Percentiles rank a stretch among this genome's conserved stretches.
These are phyloP conservation scores for Babylonia areolata DNA, from an alignment of 1,140 invertebrate genomes.

Conservation along the genomic window DNA sequence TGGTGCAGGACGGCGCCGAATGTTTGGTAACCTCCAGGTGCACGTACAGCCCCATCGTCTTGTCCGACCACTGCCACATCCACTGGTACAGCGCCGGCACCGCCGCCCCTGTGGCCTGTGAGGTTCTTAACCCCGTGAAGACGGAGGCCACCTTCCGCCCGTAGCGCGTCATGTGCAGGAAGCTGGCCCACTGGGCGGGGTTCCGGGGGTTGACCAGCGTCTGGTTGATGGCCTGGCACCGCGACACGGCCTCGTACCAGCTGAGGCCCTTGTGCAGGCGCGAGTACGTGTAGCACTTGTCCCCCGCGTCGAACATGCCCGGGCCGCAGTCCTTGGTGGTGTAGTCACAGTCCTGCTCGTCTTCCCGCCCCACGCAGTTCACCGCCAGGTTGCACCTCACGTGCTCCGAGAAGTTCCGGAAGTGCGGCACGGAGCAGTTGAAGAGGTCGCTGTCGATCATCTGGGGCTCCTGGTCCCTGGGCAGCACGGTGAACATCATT, in stretches of 20 bases:
- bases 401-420: neutral
- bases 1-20: neutral
- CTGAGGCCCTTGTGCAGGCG: neutral
- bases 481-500: conserved; percentile 23
- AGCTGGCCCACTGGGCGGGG: neutral
- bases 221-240: neutral
- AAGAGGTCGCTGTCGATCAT: neutral
- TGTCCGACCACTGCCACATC: conserved; percentile 30
- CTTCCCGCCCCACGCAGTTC: conserved; percentile 1
- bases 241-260: neutral
- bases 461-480: neutral
- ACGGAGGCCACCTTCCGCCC: neutral
- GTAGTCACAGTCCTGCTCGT: conserved; percentile 23
- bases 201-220: neutral
- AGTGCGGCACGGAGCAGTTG: conserved; percentile 23
- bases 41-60: conserved; percentile 23
- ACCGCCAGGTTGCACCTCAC: conserved; percentile 14
- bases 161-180: neutral
- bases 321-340: neutral
- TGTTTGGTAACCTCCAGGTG: neutral
- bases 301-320: conserved; percentile 9
- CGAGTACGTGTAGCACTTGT: conserved; percentile 18
- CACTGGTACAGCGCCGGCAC: conserved; percentile 4
- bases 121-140: conserved; percentile 15
- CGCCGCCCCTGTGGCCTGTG: neutral